These are phyloP conservation scores for Acanthopleura granulata DNA, from an alignment of 2,888 invertebrate genomes.

Conservation along the genomic window DNA sequence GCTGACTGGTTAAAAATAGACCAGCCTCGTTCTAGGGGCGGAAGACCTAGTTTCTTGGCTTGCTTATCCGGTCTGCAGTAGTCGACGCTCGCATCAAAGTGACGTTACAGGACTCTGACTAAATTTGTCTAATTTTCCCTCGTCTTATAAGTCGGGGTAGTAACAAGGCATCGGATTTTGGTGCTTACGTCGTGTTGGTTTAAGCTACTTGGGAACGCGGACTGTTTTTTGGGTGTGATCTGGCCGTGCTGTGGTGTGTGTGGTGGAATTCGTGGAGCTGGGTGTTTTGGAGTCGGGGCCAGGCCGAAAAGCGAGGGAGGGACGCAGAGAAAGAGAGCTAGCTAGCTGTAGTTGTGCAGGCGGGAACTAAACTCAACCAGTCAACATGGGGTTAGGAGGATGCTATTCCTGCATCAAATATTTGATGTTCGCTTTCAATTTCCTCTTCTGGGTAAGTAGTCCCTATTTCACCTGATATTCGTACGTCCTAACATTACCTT, in stretches of 20 bases:
- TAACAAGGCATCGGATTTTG: too few species aligned
- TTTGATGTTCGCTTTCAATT: constrained; percentile 69
- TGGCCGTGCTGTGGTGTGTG: too few species aligned
- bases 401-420: constrained; percentile 68
- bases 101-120: too few species aligned
- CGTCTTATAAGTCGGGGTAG: too few species aligned
- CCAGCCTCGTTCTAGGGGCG: background rate
- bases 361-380: constrained; percentile 14
- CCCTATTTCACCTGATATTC: background rate
- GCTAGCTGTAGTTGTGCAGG: constrained; percentile 3
- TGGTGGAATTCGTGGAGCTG: too few species aligned
- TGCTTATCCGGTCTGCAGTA: background rate
- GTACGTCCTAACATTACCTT: too few species aligned
- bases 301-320: background rate
- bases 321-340: background rate
- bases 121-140: too few species aligned
- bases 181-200: too few species aligned
- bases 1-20: background rate
- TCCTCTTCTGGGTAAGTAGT: constrained; percentile 67
- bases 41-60: background rate
- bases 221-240: background rate
- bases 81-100: background rate
- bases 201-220: too few species aligned
- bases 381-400: constrained; percentile 61
- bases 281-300: background rate